Conservation (phyloP, 2,113 vertebrate species). For the Canis aureus region DNA sequence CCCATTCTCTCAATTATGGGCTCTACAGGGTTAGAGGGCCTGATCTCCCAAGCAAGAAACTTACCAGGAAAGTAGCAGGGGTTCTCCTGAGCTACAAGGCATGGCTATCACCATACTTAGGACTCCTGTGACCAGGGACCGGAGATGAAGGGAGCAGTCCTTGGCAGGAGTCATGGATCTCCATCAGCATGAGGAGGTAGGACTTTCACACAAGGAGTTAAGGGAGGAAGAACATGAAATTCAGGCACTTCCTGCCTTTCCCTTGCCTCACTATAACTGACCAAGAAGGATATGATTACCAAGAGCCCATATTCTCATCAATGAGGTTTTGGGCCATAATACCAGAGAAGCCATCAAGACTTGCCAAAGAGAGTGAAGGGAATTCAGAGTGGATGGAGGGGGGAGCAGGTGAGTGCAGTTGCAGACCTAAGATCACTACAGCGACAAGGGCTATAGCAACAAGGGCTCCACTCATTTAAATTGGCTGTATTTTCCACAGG, state of each 20-base stretch:
- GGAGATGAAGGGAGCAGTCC: neutral
- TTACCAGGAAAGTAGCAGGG: neutral
- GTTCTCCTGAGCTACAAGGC: neutral
- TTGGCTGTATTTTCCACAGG: neutral
- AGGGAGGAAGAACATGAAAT: neutral
- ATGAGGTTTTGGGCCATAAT: neutral
- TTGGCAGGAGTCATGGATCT: too few species aligned
- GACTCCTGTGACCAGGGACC: neutral
- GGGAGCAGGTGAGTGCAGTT: accelerated
- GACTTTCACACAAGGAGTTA: neutral
- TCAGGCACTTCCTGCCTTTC: neutral
- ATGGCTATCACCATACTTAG: neutral
- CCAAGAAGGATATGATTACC: neutral
- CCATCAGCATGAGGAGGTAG: neutral
- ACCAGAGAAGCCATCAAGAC: neutral
- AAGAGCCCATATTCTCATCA: neutral
- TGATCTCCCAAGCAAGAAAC: neutral
- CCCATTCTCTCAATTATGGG: neutral
- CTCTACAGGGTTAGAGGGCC: too few species aligned
- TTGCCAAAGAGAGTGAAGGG: neutral
- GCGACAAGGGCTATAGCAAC: too few species aligned
- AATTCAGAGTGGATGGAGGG: neutral
- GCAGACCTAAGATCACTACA: neutral
- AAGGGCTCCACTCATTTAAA: neutral
- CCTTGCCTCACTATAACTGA: neutral